phyloP scores from a whole-genome alignment of 2,888 invertebrate species.

The Belgica antarctica region DNA sequence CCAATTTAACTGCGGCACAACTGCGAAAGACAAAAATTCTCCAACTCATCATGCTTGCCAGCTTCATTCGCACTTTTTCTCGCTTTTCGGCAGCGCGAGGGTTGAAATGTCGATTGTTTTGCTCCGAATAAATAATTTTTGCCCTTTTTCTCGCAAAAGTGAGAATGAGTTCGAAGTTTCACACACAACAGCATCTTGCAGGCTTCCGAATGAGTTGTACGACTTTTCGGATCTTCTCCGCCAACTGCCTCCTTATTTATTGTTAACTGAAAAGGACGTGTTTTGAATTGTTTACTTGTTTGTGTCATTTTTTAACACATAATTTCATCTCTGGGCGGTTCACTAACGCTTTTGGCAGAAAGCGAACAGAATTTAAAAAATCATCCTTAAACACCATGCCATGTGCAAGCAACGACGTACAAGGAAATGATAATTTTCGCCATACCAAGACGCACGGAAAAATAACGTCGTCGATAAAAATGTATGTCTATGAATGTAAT shows the following conservation, averaged over 20 bases:
- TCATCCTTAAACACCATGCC: slow-evolving; percentile 23
- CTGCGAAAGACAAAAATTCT: slow-evolving; percentile 26
- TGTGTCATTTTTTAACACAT: slow-evolving; percentile 1
- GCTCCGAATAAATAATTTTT: slow-evolving; percentile 39
- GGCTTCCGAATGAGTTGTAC: not conserved
- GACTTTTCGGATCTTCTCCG: not conserved
- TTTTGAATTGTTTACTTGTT: slow-evolving; percentile 37
- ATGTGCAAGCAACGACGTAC: slow-evolving; percentile 9
- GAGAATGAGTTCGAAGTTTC: slow-evolving; percentile 3
- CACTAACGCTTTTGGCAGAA: not conserved
- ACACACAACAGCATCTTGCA: slow-evolving; percentile 28
- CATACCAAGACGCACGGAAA: not conserved
- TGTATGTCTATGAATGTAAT: slow-evolving; percentile 25
- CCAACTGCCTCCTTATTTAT: slow-evolving; percentile 44
- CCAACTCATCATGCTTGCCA: not conserved
- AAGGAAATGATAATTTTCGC: slow-evolving; percentile 27
- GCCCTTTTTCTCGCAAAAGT: slow-evolving; percentile 4
- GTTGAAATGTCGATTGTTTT: slow-evolving; percentile 42
- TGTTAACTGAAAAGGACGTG: slow-evolving; percentile 43
- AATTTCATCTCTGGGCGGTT: not conserved
- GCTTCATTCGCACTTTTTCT: not conserved
- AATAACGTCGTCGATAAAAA: slow-evolving; percentile 35
- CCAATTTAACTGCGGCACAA: slow-evolving; percentile 17
- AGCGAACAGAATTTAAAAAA: not conserved
- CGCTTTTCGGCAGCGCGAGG: not conserved